Conservation (phyloP, 1,140 invertebrate species). For the Dreissena rostriformis region DNA sequence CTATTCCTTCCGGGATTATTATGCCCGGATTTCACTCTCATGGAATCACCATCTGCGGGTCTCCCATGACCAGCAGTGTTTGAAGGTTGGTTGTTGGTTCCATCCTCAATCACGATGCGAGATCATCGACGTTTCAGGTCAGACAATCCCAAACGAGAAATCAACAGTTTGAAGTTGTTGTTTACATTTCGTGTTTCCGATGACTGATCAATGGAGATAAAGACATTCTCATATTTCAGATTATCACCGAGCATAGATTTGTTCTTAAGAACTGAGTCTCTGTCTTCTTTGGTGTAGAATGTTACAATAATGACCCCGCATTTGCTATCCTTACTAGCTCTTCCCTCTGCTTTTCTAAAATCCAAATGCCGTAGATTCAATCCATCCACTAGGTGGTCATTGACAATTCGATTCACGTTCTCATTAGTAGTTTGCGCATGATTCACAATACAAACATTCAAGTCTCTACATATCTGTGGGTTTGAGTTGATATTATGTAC, state of each 20-base stretch:
- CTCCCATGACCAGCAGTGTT: too few relatives aligned
- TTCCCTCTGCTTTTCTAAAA: constrained; percentile 1
- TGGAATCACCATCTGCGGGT: too few relatives aligned
- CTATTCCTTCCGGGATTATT: too few relatives aligned
- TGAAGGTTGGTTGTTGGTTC: too few relatives aligned
- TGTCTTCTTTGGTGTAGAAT: neutral
- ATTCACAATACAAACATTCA: constrained; percentile 22
- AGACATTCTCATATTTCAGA: constrained; percentile 3
- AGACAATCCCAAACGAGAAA: too few relatives aligned
- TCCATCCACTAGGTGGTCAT: constrained; percentile 18
- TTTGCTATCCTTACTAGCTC: constrained; percentile 19
- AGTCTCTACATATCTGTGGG: neutral
- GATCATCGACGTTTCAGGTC: too few relatives aligned
- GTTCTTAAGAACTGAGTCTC: neutral
- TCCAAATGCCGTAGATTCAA: constrained; percentile 5
- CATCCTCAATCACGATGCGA: too few relatives aligned
- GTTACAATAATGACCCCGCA: constrained; percentile 15
- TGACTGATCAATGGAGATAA: neutral
- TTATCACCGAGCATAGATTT: neutral
- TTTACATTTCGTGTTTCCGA: too few relatives aligned
- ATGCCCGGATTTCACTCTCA: too few relatives aligned
- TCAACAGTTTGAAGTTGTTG: too few relatives aligned
- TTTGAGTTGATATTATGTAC: neutral
- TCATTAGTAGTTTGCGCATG: constrained; percentile 21
- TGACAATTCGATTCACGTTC: constrained; percentile 14